Evolutionary conservation across 2,888 invertebrate genomes (phyloP), one percentile per base, ranked within the genome.

Genomic region (Salticus scenicus): DNA sequence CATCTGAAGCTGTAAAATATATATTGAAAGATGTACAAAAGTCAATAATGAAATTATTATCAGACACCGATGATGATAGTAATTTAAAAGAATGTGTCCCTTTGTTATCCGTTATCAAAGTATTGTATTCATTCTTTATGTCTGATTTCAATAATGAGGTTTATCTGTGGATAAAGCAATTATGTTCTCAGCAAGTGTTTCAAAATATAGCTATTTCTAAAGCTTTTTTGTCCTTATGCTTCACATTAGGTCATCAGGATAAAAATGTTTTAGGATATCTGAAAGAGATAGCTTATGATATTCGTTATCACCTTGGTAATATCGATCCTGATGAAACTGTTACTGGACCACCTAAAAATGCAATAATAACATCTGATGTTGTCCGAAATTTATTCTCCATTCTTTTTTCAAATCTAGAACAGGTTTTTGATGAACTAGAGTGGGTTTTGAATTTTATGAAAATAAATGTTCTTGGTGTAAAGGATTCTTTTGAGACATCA

Each of bases 271-370:
- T 75, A 20, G 67, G 31, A 2, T 71, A 84, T 47, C n/a, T 79
- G 4, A 42, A 47, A 63, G 87, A 87, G 41, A 47, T 87, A 27
- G 74, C 83, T 30, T 81, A 75, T 79, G 87, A 83, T 78, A 64
- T 87, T 10, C 87, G 83, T 71, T 72, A 75, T 30, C 41, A 80
- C n/a, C 24, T 87, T n/a, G 87, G 83, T 17, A 83, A 87, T 63
- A 79, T 79, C 28, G 87, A 87, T 63, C 79, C 84, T 5, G 79
- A 85, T 37, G 74, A 47, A 14, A 79, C 28, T 24, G 79, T 79
- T 10, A 20, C 10, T 31, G 79, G 84, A 2, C 33, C 30, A 12
- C 67, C 74, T 0, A 78, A 85, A 31, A 70, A 79, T 57, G 72
- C 69, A 8, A 79, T 85, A 5, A 69, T 85, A 27, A 70, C 84